These are phyloP conservation scores for Drosophila kohkoa DNA, from an alignment of 1,140 invertebrate species.

Conservation along the genomic window DNA sequence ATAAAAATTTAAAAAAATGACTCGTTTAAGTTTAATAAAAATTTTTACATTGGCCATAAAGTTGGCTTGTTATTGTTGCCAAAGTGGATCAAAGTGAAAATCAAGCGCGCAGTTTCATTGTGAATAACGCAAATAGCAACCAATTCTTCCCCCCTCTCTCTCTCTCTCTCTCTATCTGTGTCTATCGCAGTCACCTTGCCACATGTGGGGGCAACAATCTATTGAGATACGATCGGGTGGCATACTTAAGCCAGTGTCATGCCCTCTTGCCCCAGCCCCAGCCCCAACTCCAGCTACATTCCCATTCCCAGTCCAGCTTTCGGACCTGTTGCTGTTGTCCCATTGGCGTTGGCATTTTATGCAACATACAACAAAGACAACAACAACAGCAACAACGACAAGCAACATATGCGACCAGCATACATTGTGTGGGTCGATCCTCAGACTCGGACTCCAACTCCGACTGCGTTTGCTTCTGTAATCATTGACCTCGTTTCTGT, in stretches of 20 bases:
- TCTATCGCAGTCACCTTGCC: constrained; percentile 11
- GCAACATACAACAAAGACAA: constrained; percentile 11
- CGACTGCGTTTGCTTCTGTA: constrained; percentile 24
- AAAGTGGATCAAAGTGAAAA: constrained; percentile 29
- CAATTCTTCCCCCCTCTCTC: not conserved
- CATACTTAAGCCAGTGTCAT: constrained; percentile 29
- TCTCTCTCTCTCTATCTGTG: not conserved
- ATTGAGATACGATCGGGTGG: constrained; percentile 25
- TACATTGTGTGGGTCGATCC: constrained; percentile 12
- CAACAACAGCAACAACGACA: not conserved
- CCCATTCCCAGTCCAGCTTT: not conserved
- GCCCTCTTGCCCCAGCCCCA: constrained; percentile 21
- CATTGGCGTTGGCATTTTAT: constrained; percentile 9
- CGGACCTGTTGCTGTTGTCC: not conserved
- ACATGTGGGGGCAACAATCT: constrained; percentile 16
- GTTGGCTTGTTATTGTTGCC: constrained; percentile 13
- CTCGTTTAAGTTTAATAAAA: constrained; percentile 12
- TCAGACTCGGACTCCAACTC: not conserved
- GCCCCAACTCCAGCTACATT: not conserved
- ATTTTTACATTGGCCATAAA: constrained; percentile 12
- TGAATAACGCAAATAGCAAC: not conserved
- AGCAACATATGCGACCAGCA: too few relatives aligned
- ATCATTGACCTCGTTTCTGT: constrained; percentile 29
- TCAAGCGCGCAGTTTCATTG: not conserved
- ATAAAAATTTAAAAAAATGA: constrained; percentile 6